Base-by-base conservation (phyloP, 1,140 invertebrate genomes). In the Brachionus paranguensis region DNA sequence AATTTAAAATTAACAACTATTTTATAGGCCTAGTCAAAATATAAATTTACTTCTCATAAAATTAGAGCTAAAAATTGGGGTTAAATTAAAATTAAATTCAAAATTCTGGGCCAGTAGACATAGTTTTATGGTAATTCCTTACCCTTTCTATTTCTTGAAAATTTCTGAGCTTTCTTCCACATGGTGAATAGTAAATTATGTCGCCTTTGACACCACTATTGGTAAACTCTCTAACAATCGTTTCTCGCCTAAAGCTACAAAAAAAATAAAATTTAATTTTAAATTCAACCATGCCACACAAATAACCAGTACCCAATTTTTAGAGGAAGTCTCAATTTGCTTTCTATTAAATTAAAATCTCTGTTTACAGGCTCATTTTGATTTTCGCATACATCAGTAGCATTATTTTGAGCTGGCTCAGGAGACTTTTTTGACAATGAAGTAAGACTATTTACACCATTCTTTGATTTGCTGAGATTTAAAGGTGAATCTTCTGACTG, bases 151-250 rank as follows among this genome's bases (percentile, higher is more conserved):
- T 91, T 88, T 94, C 93, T 0, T 92, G 91, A 89, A 92, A 93
- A 87, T 92, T 93, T 86, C 92, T 92, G 86, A 94, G 92, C 83
- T 92, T 92, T 88, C 93, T 93, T 17, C 94, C 93, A 87, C 94
- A 95, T 29, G 95, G 95, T 33, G 95, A 94, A 86, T 93, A 93
- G 88, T 97, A 97, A 33, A 92, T 92, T n/a, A 97, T 95, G 87
- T 90, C 87, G 92, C 94, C 87, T 91, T 94, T 87, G 53, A 89
- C 88, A 8, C 89, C 89, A 43, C 87, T 85, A 20, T 86, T 84
- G 3, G 93, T 93, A 7, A 96, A 91, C 45, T 94, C 93, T 85
- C 93, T 92, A 84, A 96, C 96, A 64, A 94, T 91, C 0, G 95
- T 97, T 87, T 96, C 93, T 50, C 96, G 90, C 86, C 93, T 93